Evolutionary conservation across 2,888 invertebrate species (phyloP), one percentile per base, ranked within the genome.

Genomic region (Torymus texanus): DNA sequence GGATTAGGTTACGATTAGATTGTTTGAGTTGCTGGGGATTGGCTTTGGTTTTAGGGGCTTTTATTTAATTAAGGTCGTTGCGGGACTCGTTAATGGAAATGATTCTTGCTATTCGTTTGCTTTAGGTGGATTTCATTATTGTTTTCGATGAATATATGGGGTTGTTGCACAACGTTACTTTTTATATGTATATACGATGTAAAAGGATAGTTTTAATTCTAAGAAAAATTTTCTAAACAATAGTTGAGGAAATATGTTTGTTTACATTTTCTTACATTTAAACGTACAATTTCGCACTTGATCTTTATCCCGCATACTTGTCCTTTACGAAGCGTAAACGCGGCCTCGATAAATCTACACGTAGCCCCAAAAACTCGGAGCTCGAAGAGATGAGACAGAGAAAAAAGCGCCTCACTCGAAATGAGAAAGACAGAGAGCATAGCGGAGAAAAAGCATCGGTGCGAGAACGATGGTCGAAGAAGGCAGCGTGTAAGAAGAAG

Each of bases 331-430:
- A 61, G 61, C 73, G 71, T 61, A 81, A 75, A 71, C 71, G 74
- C 51, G 81, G 75, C 81, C 79, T 81, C 81, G 81, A 79, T 81
- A 81, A 81, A 81, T 81, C 72, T 78, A 62, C 74, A 11, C 65
- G 56, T 29, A 56, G 67, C 12, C n/a, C n/a, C 2, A 70, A 68
- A 80, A 55, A 75, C 61, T 13, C 29, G 41, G 68, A 79, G 72
- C 58, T 41, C 63, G 63, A 67, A 59, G 58, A 62, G 41, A n/a
- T 12, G 61, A 18, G 51, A 4, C 2, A 16, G 72, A 68, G 51
- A 62, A 70, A 62, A 56, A 51, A 41, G 66, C 56, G 68, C 63
- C 16, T 55, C 68, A 67, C 56, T 78, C 63, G 74, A 81, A 76
- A 75, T 56, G 66, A 71, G 62, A 41, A 8, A 78, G 63, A 75